Evolutionary conservation across 2,888 invertebrate species (phyloP).

Genomic region (Scaptomyza caliginosa): DNA sequence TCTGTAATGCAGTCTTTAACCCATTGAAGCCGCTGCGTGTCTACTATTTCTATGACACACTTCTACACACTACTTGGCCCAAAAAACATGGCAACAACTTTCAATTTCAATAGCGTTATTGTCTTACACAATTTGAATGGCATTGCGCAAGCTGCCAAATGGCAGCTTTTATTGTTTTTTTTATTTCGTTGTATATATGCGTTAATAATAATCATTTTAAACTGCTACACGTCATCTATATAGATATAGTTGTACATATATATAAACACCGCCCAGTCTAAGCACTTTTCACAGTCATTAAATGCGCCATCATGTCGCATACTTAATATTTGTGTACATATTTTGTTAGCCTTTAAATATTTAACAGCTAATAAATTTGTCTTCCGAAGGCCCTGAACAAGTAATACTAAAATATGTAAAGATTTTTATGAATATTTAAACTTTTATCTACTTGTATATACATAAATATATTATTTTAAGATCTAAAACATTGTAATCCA

Average conservation of each 20-base stretch:
- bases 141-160: slow-evolving; percentile 39
- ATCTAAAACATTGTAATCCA: not conserved
- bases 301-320: slow-evolving; percentile 64
- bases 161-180: slow-evolving; percentile 29
- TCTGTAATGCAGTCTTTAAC: slow-evolving; percentile 10
- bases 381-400: not conserved
- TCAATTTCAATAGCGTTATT: slow-evolving; percentile 33
- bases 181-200: slow-evolving; percentile 19
- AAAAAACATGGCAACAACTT: slow-evolving; percentile 29
- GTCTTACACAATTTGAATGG: slow-evolving; percentile 32
- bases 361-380: not conserved
- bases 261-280: slow-evolving; percentile 17
- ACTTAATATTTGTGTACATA: slow-evolving; percentile 62
- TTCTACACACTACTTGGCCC: slow-evolving; percentile 22
- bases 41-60: slow-evolving; percentile 33
- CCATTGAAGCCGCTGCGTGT: slow-evolving; percentile 12
- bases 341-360: slow-evolving; percentile 15
- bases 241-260: slow-evolving; percentile 7
- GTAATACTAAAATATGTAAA: not conserved
- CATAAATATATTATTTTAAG: slow-evolving; percentile 7
- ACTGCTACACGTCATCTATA: slow-evolving; percentile 19
- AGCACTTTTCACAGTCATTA: slow-evolving; percentile 50
- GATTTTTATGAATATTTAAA: not conserved
- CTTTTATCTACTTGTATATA: slow-evolving; percentile 4
- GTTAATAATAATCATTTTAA: slow-evolving; percentile 24